phyloP scores from a whole-genome alignment of 2,113 vertebrate genomes.

The Pontoporia blainvillei region DNA sequence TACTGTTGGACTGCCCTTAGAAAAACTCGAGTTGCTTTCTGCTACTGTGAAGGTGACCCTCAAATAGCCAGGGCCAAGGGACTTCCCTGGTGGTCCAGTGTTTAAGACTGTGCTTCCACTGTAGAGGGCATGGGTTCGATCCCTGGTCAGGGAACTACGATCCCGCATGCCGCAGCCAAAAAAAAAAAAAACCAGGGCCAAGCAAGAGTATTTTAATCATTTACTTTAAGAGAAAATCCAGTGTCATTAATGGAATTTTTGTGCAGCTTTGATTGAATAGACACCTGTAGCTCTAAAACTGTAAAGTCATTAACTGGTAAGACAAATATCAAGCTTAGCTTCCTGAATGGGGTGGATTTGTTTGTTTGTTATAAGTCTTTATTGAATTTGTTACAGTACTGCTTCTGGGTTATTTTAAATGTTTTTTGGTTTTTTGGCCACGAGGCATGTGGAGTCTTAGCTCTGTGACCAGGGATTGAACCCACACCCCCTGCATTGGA shows the following conservation, averaged over 20 bases:
- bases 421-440: too few relatives aligned
- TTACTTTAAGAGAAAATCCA: neutral
- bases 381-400: too few relatives aligned
- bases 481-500: too few relatives aligned
- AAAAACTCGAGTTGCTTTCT: neutral
- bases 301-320: neutral
- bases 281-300: neutral
- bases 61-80: neutral
- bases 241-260: conserved; percentile 1
- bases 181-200: neutral
- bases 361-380: too few relatives aligned
- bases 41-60: neutral
- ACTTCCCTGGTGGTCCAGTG: neutral
- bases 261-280: neutral
- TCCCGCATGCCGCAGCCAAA: neutral
- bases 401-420: too few relatives aligned
- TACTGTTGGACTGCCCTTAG: neutral
- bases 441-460: too few relatives aligned
- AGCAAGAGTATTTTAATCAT: neutral
- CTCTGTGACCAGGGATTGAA: too few relatives aligned
- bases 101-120: neutral
- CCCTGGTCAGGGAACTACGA: neutral
- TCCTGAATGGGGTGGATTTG: neutral
- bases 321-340: neutral
- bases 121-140: neutral